Percentiles rank a stretch among this genome's conserved stretches.
These are phyloP conservation scores for Lathronympha strigana DNA, from an alignment of 2,888 invertebrate species.

Conservation along the genomic window DNA sequence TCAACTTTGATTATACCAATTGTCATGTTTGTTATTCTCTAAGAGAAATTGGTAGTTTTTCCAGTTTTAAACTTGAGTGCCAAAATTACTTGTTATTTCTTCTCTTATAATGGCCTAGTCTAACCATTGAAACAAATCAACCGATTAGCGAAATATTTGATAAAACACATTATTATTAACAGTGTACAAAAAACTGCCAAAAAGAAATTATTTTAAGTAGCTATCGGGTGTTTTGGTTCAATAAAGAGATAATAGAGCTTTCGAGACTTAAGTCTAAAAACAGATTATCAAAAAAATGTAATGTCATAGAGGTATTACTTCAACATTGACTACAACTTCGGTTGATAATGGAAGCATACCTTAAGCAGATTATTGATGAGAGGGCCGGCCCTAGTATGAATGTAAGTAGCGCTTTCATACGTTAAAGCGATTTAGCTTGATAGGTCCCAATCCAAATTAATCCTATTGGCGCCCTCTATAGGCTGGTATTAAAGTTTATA, in stretches of 20 bases:
- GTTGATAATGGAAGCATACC: background rate
- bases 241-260: background rate
- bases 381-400: constrained; percentile 18
- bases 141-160: background rate
- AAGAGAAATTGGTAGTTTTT: too few relatives aligned
- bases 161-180: background rate
- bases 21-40: too few relatives aligned
- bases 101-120: constrained; percentile 11
- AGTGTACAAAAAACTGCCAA: background rate
- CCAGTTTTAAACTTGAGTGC: too few relatives aligned
- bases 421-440: constrained; percentile 32
- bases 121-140: background rate
- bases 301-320: background rate
- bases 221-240: too few relatives aligned
- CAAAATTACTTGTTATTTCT: background rate
- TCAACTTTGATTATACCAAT: too few relatives aligned
- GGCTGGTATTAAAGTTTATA: constrained; percentile 5
- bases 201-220: background rate
- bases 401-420: constrained; percentile 32
- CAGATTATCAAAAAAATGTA: too few relatives aligned
- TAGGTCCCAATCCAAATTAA: constrained; percentile 34
- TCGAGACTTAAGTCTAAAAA: background rate
- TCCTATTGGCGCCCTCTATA: constrained; percentile 18
- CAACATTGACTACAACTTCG: background rate
- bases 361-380: background rate